A percentile compares a stretch with the other conserved stretches of the same genome.
phyloP scores from a whole-genome alignment of 2,797 vertebrate genomes.

The Enteromius unitaeniatus region DNA sequence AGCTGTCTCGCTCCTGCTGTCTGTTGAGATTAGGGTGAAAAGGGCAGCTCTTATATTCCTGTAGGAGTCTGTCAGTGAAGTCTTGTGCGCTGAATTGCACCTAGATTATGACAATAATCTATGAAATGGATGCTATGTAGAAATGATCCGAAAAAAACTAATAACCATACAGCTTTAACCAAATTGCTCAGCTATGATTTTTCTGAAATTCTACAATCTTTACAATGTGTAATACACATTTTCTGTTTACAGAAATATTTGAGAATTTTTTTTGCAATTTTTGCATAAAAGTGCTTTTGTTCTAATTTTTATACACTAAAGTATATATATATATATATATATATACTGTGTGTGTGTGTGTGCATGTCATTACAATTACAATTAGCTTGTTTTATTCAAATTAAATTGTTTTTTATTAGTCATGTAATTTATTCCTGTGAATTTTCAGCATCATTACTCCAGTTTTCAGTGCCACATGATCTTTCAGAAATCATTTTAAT shows the following conservation, averaged over 20 bases:
- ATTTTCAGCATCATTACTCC: background rate
- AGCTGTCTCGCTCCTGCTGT: slow-evolving; percentile 12
- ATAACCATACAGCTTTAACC: background rate
- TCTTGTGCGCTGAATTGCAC: background rate
- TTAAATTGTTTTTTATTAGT: too few relatives aligned
- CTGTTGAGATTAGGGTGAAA: slow-evolving; percentile 32
- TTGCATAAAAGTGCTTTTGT: too few relatives aligned
- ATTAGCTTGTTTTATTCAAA: too few relatives aligned
- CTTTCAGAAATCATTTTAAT: background rate
- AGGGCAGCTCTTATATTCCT: slow-evolving; percentile 13
- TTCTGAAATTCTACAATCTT: background rate
- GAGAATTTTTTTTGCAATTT: too few relatives aligned
- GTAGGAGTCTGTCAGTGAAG: too few relatives aligned
- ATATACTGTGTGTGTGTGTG: too few relatives aligned
- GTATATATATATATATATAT: too few relatives aligned
- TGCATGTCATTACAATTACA: too few relatives aligned
- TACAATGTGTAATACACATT: background rate
- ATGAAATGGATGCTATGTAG: background rate
- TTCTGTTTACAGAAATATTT: too few relatives aligned
- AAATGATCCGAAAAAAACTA: background rate
- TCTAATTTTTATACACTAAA: too few relatives aligned
- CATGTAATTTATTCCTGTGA: too few relatives aligned
- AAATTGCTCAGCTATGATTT: background rate
- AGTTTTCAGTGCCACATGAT: background rate
- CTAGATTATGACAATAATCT: background rate